phyloP scores from a whole-genome alignment of 2,797 vertebrate genomes.

The Spheniscus humboldti region DNA sequence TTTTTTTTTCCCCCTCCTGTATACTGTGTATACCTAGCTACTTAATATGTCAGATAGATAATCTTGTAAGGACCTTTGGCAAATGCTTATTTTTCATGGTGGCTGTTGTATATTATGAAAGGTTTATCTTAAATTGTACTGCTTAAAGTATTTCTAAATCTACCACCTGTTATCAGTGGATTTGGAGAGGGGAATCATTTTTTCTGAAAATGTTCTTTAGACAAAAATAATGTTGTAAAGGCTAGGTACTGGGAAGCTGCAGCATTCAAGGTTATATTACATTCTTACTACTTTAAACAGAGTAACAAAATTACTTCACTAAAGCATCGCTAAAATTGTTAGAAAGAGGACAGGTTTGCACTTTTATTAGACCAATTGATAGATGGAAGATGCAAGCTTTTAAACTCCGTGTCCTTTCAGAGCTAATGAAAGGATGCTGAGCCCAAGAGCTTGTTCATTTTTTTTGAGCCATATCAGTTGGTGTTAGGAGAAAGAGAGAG shows the following conservation, averaged over 20 bases:
- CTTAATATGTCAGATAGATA: neutral
- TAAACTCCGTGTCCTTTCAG: neutral
- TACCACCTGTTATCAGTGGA: constrained; percentile 1
- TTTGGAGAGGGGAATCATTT: neutral
- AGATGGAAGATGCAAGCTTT: neutral
- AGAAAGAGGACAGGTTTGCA: neutral
- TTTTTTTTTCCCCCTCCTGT: neutral
- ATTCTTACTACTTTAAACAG: neutral
- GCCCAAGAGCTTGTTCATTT: neutral
- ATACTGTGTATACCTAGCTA: neutral
- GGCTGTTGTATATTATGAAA: neutral
- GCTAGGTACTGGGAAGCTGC: neutral
- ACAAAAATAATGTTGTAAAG: neutral
- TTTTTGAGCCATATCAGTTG: neutral
- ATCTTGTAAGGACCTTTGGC: neutral
- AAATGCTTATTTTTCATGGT: constrained; percentile 12
- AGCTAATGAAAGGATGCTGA: constrained; percentile 29
- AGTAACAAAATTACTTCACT: constrained; percentile 2
- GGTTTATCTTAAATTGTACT: constrained; percentile 6
- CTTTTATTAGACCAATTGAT: neutral
- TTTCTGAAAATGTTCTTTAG: neutral
- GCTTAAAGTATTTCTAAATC: constrained; percentile 21
- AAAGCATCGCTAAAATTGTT: neutral
- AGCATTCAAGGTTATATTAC: neutral
- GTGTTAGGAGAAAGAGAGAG: neutral